A percentile compares a stretch with the other conserved stretches of the same genome.
These are phyloP conservation scores for Yponomeuta sedellus DNA, from an alignment of 2,888 invertebrate species.

Conservation along the genomic window DNA sequence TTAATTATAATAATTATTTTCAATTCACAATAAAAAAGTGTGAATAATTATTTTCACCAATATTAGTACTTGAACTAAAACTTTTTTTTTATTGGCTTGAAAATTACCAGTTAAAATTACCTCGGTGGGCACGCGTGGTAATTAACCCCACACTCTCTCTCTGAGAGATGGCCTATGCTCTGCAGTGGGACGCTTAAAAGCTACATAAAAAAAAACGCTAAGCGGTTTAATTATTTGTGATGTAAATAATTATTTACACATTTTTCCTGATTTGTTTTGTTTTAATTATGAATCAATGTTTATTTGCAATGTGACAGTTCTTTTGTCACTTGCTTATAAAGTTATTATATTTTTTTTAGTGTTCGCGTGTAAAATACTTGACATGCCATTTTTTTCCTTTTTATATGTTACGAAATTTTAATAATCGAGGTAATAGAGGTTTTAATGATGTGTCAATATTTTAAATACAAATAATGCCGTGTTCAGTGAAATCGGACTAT, in stretches of 20 bases:
- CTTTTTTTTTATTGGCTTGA: no score
- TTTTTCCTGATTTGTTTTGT: constrained; percentile 7
- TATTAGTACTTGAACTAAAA: no score
- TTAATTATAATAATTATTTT: not conserved
- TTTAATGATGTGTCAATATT: not conserved
- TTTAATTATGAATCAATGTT: constrained; percentile 50
- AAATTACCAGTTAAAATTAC: no score
- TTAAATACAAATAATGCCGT: not conserved
- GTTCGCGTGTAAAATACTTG: not conserved
- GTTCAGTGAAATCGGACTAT: not conserved
- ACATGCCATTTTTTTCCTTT: not conserved
- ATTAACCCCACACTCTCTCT: no score
- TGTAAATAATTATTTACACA: constrained; percentile 8
- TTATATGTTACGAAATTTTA: not conserved
- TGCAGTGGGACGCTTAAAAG: no score
- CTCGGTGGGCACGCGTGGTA: no score
- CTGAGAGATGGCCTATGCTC: no score
- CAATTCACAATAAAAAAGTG: no score
- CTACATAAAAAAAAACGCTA: no score
- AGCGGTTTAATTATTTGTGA: not conserved
- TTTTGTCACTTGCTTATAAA: constrained; percentile 57
- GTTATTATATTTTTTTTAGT: constrained; percentile 26
- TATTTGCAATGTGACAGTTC: constrained; percentile 68
- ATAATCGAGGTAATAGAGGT: not conserved
- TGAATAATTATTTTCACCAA: constrained; percentile 9